Conservation (phyloP, 2,797 vertebrate species). For the Nannoperca australis region DNA sequence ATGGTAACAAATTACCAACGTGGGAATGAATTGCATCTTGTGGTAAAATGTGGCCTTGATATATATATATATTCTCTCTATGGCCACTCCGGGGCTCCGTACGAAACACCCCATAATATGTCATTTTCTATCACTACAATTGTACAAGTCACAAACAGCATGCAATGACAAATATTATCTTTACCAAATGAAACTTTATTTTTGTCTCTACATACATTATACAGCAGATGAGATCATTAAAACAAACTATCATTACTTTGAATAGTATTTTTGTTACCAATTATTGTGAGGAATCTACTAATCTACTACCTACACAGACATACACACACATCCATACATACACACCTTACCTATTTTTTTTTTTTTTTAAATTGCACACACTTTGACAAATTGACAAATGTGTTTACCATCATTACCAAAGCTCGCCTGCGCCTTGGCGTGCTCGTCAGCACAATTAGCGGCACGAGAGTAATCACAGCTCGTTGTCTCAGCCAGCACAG, state of each 20-base stretch:
- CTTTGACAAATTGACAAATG: constrained; percentile 63
- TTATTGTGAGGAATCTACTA: constrained; percentile 9
- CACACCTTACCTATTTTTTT: constrained; percentile 22
- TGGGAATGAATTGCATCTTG: no score
- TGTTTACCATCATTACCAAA: constrained; percentile 68
- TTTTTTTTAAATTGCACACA: constrained; percentile 42
- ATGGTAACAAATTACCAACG: no score
- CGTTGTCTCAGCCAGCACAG: constrained; percentile 59
- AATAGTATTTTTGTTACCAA: constrained; percentile 7
- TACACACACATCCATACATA: background rate
- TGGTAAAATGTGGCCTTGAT: no score
- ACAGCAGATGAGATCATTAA: background rate
- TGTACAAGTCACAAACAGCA: background rate
- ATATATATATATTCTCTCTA: no score
- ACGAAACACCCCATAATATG: background rate
- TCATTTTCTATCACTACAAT: background rate
- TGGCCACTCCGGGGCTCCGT: no score
- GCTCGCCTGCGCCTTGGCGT: constrained; percentile 39
- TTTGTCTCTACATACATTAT: background rate
- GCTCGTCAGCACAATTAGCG: constrained; percentile 71
- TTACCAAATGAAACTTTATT: background rate
- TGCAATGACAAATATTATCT: background rate
- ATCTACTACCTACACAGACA: constrained; percentile 3
- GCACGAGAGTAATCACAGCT: constrained; percentile 68
- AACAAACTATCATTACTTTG: background rate